Conservation (phyloP, 1,140 invertebrate genomes). For the Lineus longissimus region DNA sequence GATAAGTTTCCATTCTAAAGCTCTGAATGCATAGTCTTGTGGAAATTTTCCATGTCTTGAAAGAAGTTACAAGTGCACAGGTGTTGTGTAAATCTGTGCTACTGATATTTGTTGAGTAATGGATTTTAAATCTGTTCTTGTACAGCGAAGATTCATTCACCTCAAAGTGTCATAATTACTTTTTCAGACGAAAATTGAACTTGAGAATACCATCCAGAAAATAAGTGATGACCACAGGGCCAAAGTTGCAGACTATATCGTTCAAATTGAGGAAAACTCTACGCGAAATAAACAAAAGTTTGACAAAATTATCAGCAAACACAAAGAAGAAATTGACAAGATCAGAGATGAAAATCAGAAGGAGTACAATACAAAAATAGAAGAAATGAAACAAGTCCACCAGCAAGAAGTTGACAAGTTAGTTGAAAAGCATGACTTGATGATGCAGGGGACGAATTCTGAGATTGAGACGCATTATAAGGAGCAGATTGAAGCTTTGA, state of each 20-base stretch:
- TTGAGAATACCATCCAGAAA: conserved; percentile 7
- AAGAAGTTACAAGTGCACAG: too few species aligned
- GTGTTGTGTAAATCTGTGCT: too few species aligned
- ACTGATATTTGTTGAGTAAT: too few species aligned
- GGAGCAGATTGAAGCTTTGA: conserved; percentile 23
- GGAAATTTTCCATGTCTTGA: too few species aligned
- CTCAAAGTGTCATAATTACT: not conserved
- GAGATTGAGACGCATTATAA: conserved; percentile 33
- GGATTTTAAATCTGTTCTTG: too few species aligned
- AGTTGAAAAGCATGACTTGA: conserved; percentile 28
- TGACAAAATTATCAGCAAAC: not conserved
- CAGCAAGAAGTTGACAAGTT: conserved; percentile 27
- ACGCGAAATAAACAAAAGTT: not conserved
- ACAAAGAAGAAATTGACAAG: not conserved
- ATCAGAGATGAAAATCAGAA: not conserved
- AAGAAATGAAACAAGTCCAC: conserved; percentile 21
- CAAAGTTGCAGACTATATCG: not conserved
- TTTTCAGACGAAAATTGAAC: conserved; percentile 7
- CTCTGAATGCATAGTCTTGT: too few species aligned
- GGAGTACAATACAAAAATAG: conserved; percentile 11
- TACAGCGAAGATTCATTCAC: too few species aligned
- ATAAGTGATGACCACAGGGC: not conserved
- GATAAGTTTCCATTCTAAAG: too few species aligned
- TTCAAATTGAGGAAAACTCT: conserved; percentile 1
- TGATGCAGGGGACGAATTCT: conserved; percentile 22